Conservation (phyloP, 1,140 invertebrate genomes). For the Aradophagus sp. region DNA sequence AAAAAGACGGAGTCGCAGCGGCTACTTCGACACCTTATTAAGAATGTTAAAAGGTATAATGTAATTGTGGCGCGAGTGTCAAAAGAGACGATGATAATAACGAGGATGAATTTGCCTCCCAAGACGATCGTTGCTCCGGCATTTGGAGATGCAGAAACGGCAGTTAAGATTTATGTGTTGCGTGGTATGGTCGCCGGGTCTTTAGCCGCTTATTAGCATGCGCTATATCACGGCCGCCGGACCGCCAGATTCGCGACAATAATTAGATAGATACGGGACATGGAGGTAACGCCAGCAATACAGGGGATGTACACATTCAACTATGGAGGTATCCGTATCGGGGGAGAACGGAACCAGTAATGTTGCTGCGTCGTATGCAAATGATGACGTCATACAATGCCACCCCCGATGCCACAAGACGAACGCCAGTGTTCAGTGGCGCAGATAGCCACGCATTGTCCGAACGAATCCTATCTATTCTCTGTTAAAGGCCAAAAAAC, state of each 20-base stretch:
- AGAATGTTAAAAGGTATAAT: too few species aligned
- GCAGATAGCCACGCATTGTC: conserved; percentile 60
- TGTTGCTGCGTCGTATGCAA: conserved; percentile 71
- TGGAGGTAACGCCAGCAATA: conserved; percentile 62
- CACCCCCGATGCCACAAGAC: conserved; percentile 65
- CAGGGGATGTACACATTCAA: conserved; percentile 62
- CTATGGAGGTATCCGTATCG: conserved; percentile 62
- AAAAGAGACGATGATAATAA: conserved; percentile 43
- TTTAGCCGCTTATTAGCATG: conserved; percentile 77
- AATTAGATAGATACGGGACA: conserved; percentile 75
- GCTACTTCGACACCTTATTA: too few species aligned
- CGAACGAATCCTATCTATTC: conserved; percentile 14
- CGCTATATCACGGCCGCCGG: conserved; percentile 72
- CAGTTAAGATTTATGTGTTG: conserved; percentile 71
- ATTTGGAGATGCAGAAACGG: conserved; percentile 66
- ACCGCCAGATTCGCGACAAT: conserved; percentile 70
- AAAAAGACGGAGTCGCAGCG: too few species aligned
- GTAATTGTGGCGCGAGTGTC: conserved; percentile 32
- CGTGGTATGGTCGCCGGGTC: conserved; percentile 69
- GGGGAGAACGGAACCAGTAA: conserved; percentile 55
- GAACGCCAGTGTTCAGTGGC: conserved; percentile 64
- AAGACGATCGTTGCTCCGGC: conserved; percentile 61
- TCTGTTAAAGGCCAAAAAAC: too few species aligned
- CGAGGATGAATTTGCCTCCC: conserved; percentile 52
- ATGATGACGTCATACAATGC: conserved; percentile 74